Percentiles rank a stretch among this genome's conserved stretches.
These are phyloP conservation scores for Henicopernis longicauda DNA, from an alignment of 2,113 vertebrate species.

Conservation along the genomic window DNA sequence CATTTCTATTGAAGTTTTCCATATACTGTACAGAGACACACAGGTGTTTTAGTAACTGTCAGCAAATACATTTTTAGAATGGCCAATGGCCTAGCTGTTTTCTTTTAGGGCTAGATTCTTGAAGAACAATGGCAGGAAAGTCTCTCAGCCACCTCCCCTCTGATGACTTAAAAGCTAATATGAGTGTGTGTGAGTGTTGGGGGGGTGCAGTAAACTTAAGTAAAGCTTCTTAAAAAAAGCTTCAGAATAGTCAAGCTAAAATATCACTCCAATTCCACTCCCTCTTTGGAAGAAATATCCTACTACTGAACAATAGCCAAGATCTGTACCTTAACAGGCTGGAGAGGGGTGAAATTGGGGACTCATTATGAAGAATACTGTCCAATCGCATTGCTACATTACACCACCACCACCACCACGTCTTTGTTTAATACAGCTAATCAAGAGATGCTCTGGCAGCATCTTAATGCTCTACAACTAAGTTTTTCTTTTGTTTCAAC, in stretches of 20 bases:
- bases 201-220: neutral
- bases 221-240: neutral
- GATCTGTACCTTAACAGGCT: neutral
- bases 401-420: neutral
- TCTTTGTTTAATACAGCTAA: neutral
- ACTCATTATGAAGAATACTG: neutral
- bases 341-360: neutral
- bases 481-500: neutral
- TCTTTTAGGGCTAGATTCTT: neutral
- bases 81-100: neutral
- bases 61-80: neutral
- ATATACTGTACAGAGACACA: neutral
- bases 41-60: fast-evolving
- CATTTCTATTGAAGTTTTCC: no score
- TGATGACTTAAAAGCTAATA: neutral
- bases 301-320: neutral
- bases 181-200: fast-evolving
- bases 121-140: neutral
- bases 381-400: neutral
- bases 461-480: neutral
- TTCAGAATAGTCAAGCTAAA: neutral
- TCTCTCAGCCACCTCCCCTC: neutral
- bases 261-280: neutral
- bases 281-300: neutral
- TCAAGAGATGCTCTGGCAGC: slow-evolving; percentile 19